Conservation (phyloP, 2,113 vertebrate species). For the Felis chaus region DNA sequence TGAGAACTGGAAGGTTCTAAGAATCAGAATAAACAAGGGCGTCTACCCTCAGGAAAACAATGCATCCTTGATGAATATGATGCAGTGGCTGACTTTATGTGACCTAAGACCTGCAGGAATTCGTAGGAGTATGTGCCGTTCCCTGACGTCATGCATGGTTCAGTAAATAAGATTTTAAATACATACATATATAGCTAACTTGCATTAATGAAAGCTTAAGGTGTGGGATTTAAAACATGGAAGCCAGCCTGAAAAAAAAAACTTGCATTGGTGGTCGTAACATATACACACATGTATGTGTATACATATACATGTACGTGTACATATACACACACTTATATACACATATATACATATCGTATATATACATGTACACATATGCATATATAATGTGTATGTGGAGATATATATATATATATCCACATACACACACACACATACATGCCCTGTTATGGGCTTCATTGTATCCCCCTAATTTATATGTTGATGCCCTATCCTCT, state of each 20-base stretch:
- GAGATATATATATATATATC: too few relatives aligned
- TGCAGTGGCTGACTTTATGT: accelerated
- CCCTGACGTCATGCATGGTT: too few relatives aligned
- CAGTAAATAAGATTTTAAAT: background rate
- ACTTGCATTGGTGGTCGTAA: background rate
- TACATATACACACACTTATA: too few relatives aligned
- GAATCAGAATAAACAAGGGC: background rate
- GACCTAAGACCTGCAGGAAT: background rate
- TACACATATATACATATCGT: too few relatives aligned
- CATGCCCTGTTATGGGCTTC: background rate
- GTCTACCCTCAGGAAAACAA: background rate
- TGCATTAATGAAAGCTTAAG: background rate
- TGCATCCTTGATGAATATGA: background rate
- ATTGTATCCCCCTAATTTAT: too few relatives aligned
- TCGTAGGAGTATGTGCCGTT: background rate
- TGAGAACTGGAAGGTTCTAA: accelerated
- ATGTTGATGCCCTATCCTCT: background rate
- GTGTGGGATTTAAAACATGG: background rate
- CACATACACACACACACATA: too few relatives aligned
- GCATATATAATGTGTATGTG: too few relatives aligned
- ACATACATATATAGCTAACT: too few relatives aligned
- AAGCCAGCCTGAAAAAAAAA: too few relatives aligned
- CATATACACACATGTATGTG: too few relatives aligned
- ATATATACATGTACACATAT: too few relatives aligned
- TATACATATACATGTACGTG: too few relatives aligned